Evolutionary conservation across 2,113 vertebrate species (phyloP).

Genomic region (Ctenodactylus gundi): DNA sequence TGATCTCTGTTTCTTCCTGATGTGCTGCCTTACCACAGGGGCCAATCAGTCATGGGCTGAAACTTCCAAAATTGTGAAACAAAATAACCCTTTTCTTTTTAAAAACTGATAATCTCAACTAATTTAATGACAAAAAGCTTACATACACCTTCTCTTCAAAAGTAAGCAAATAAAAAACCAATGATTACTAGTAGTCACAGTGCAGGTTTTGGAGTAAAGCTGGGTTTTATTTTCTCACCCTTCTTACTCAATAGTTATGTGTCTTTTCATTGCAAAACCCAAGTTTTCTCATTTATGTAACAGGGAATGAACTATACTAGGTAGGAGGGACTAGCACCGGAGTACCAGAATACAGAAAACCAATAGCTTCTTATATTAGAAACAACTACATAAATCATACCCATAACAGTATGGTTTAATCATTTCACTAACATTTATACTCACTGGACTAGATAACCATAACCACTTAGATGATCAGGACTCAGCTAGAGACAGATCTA

Average conservation of each 20-base stretch:
- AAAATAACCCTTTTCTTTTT: neutral
- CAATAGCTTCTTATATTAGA: neutral
- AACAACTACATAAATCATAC: neutral
- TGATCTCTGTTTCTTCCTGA: neutral
- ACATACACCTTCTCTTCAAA: neutral
- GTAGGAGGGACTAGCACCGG: too few relatives aligned
- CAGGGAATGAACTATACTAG: too few relatives aligned
- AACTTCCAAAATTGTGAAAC: neutral
- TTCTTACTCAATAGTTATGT: neutral
- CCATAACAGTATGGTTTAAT: constrained; percentile 2
- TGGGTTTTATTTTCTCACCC: neutral
- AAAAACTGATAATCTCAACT: neutral
- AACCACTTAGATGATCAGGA: neutral
- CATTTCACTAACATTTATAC: neutral
- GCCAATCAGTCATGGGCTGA: neutral
- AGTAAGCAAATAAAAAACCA: neutral
- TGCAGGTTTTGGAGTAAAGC: neutral
- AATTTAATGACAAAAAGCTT: neutral
- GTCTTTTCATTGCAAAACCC: neutral
- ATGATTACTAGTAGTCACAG: neutral
- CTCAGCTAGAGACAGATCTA: neutral
- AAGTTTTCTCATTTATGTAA: neutral
- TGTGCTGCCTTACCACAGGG: neutral
- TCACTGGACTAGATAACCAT: neutral
- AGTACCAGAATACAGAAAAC: too few relatives aligned